Evolutionary conservation across 1,140 invertebrate genomes (phyloP).

Genomic region (Orchestia grillus): DNA sequence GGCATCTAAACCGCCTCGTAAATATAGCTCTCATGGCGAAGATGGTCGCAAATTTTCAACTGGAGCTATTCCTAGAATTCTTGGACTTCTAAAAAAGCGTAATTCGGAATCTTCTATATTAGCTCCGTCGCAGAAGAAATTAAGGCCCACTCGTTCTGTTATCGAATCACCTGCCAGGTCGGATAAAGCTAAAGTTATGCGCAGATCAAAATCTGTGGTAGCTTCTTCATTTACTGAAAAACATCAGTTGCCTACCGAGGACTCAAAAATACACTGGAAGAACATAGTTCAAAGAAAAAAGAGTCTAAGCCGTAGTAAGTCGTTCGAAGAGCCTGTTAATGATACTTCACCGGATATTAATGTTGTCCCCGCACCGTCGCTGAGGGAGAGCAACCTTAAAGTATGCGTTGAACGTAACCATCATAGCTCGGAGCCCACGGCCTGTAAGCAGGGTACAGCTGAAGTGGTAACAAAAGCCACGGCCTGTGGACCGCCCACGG

Average conservation of each 20-base stretch:
- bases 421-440: neutral
- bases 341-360: neutral
- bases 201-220: neutral
- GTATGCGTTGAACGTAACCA: neutral
- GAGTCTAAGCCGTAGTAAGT: neutral
- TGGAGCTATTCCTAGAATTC: neutral
- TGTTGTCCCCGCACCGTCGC: too few relatives aligned
- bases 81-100: constrained; percentile 1
- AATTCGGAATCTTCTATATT: constrained; percentile 19
- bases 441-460: neutral
- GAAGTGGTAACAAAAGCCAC: neutral
- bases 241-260: neutral
- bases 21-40: neutral
- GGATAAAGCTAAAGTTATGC: neutral
- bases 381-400: neutral
- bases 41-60: neutral
- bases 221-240: too few relatives aligned
- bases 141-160: neutral
- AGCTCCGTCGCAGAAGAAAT: neutral
- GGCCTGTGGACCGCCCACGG: too few relatives aligned
- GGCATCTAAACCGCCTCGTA: neutral
- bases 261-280: neutral
- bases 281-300: neutral
- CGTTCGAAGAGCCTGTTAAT: neutral
- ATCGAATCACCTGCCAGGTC: neutral